These are phyloP conservation scores for Pissodes strobi DNA, from an alignment of 1,140 invertebrate species.

Conservation along the genomic window DNA sequence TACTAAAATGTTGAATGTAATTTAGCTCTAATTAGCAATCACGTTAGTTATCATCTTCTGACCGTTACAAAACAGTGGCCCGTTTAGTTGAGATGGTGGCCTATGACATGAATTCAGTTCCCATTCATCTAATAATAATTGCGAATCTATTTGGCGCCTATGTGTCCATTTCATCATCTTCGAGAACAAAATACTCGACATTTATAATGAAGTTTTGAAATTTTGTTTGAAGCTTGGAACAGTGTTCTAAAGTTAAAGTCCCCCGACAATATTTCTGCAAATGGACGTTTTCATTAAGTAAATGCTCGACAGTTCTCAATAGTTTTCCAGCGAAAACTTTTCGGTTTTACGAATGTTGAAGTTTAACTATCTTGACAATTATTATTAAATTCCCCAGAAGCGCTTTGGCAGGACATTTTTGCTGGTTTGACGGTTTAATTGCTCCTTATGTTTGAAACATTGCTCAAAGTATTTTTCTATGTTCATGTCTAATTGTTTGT, in stretches of 20 bases:
- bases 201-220: not conserved
- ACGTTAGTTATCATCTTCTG: too few relatives aligned
- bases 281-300: constrained; percentile 11
- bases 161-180: too few relatives aligned
- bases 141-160: too few relatives aligned
- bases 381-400: constrained; percentile 11
- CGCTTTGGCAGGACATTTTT: too few relatives aligned
- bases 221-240: not conserved
- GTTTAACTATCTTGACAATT: constrained; percentile 7
- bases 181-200: not conserved
- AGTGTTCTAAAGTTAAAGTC: not conserved
- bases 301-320: constrained; percentile 1
- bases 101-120: not conserved
- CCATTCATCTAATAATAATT: not conserved
- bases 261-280: not conserved
- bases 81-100: too few relatives aligned
- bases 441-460: too few relatives aligned
- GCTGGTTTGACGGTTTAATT: too few relatives aligned
- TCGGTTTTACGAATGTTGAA: constrained; percentile 5
- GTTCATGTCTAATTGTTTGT: too few relatives aligned
- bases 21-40: too few relatives aligned
- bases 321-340: not conserved
- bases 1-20: too few relatives aligned
- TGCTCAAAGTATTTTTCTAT: too few relatives aligned
- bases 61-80: too few relatives aligned